phyloP scores from a whole-genome alignment of 1,140 invertebrate species.

The Semibalanus balanoides region DNA sequence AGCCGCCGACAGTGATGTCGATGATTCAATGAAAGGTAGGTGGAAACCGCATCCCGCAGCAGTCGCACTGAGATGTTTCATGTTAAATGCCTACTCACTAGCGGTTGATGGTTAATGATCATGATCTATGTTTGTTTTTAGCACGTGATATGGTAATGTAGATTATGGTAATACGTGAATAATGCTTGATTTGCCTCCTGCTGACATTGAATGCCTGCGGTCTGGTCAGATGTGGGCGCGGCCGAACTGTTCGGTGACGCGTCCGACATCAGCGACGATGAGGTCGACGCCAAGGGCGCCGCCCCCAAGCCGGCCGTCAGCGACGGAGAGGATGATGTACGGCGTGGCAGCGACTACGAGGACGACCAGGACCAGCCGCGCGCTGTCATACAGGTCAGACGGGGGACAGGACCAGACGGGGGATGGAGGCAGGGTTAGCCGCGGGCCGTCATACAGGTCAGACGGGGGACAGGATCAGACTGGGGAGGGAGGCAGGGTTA shows the following conservation, averaged over 20 bases:
- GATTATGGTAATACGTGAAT: too few species aligned
- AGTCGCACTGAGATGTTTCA: too few species aligned
- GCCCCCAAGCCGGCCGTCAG: slow-evolving; percentile 5
- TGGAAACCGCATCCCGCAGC: background rate
- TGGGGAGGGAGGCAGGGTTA: too few species aligned
- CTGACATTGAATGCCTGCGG: too few species aligned
- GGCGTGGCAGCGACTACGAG: slow-evolving; percentile 12
- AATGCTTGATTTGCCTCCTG: too few species aligned
- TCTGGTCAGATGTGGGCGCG: slow-evolving; percentile 29
- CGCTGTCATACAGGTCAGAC: slow-evolving; percentile 4
- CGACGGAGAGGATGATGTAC: slow-evolving; percentile 47
- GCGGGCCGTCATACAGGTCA: background rate
- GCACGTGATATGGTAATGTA: too few species aligned
- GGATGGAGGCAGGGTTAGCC: background rate
- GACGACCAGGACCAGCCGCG: background rate
- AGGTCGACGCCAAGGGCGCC: slow-evolving; percentile 11
- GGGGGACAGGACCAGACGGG: too few species aligned
- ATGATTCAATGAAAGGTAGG: background rate
- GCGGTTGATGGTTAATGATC: too few species aligned
- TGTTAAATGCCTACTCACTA: too few species aligned
- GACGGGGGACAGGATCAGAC: background rate
- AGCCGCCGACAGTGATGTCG: background rate
- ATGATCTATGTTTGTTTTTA: too few species aligned
- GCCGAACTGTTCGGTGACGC: slow-evolving; percentile 84
- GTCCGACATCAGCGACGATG: slow-evolving; percentile 62